Conservation (phyloP, 2,797 vertebrate species). For the Coregonus suidteri region DNA sequence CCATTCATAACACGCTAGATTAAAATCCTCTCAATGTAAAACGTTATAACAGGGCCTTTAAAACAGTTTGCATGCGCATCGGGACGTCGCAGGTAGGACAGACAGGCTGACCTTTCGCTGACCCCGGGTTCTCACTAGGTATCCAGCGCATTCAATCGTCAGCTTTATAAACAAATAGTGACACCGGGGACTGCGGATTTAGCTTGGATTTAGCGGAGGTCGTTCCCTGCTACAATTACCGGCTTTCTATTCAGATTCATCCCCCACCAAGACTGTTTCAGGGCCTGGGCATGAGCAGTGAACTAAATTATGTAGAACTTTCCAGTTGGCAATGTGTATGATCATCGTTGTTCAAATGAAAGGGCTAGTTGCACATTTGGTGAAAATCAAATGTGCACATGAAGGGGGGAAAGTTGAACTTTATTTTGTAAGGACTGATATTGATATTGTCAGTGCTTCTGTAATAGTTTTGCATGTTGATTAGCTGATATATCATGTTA, state of each 20-base stretch:
- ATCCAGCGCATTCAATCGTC: slow-evolving; percentile 40
- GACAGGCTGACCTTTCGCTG: slow-evolving; percentile 73
- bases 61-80: neutral
- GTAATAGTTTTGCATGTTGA: neutral
- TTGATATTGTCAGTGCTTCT: neutral
- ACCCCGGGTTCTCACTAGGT: slow-evolving; percentile 63
- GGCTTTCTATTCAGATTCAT: neutral
- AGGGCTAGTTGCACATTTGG: neutral
- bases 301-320: slow-evolving; percentile 16
- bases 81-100: slow-evolving; percentile 10
- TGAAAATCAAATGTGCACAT: neutral
- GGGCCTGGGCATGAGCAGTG: neutral
- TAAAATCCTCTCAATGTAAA: too few relatives aligned
- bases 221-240: slow-evolving; percentile 13
- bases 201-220: slow-evolving; percentile 7
- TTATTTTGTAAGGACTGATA: neutral
- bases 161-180: slow-evolving; percentile 58
- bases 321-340: neutral
- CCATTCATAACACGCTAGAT: neutral
- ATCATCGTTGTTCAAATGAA: neutral
- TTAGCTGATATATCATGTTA: neutral
- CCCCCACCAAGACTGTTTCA: neutral
- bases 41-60: neutral
- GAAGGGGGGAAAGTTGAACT: neutral
- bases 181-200: slow-evolving; percentile 31